Evolutionary conservation across 2,888 invertebrate species (phyloP).

Genomic region (Frankliniella fusca): DNA sequence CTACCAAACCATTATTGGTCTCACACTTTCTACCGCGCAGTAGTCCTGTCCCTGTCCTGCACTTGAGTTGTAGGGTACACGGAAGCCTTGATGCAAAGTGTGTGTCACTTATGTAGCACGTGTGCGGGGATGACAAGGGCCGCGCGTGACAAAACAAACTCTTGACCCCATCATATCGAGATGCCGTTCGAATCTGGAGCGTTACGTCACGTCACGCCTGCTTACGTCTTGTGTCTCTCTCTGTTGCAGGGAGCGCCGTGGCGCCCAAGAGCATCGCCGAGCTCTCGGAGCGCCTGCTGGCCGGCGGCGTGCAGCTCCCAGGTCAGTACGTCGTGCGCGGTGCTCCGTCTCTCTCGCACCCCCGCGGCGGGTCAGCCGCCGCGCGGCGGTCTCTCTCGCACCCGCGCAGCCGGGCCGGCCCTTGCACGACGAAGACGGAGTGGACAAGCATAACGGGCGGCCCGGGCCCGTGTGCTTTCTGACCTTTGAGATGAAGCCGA

Average conservation of each 20-base stretch:
- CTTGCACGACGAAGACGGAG: not conserved
- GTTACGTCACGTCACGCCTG: not conserved
- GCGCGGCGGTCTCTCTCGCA: not conserved
- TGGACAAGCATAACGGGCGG: not conserved
- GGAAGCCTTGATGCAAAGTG: no score
- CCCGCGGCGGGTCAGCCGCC: not conserved
- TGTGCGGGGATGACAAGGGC: no score
- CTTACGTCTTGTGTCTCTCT: not conserved
- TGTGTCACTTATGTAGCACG: no score
- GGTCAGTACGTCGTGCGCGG: slow-evolving; percentile 51
- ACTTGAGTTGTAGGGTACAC: no score
- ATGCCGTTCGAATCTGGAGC: no score
- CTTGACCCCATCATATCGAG: no score
- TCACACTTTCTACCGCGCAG: no score
- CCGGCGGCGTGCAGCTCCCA: slow-evolving; percentile 65
- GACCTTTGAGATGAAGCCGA: slow-evolving; percentile 16
- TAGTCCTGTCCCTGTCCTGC: no score
- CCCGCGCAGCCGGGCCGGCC: not conserved
- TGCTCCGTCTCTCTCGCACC: not conserved
- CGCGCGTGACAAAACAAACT: no score
- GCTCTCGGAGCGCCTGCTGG: slow-evolving; percentile 61
- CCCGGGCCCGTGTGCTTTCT: not conserved
- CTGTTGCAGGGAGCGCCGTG: slow-evolving; percentile 33
- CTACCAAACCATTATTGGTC: no score
- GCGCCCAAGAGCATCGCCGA: slow-evolving; percentile 61